A percentile compares a stretch with the other conserved stretches of the same genome.
phyloP scores from a whole-genome alignment of 2,113 vertebrate genomes.

The Cnemophilus loriae region DNA sequence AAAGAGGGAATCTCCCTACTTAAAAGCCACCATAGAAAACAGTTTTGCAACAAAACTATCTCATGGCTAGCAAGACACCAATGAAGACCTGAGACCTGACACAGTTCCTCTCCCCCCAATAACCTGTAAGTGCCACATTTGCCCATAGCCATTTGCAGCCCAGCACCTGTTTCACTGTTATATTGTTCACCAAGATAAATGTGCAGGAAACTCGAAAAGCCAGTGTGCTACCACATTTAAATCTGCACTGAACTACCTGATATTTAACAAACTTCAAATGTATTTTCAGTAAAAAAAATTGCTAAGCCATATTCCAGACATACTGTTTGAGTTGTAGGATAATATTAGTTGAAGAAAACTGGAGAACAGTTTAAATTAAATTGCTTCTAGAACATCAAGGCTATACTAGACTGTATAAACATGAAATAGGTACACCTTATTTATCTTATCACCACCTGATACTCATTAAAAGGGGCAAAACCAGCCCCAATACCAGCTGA shows the following conservation, averaged over 20 bases:
- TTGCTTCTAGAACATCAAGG: not conserved
- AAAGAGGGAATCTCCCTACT: not conserved
- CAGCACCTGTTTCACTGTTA: not conserved
- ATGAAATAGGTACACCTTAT: not conserved
- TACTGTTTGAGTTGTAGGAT: not conserved
- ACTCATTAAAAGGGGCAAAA: not conserved
- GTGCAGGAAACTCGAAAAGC: not conserved
- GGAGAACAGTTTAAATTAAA: not conserved
- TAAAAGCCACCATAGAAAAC: not conserved
- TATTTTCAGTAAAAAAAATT: not conserved
- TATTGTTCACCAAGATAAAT: not conserved
- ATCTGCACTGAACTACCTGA: not conserved
- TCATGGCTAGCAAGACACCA: not conserved
- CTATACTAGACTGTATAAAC: not conserved
- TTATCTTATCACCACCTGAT: not conserved
- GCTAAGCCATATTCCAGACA: not conserved
- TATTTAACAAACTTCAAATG: not conserved
- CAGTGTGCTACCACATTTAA: not conserved
- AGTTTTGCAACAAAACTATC: not conserved
- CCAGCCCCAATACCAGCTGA: not conserved
- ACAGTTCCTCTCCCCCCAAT: not conserved
- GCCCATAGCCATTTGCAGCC: not conserved
- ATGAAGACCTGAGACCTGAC: not conserved
- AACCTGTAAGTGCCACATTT: not conserved
- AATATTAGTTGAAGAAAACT: not conserved